Evolutionary conservation across 2,888 invertebrate species (phyloP), one percentile per base, ranked within the genome.

Genomic region (Agrypnus murinus): DNA sequence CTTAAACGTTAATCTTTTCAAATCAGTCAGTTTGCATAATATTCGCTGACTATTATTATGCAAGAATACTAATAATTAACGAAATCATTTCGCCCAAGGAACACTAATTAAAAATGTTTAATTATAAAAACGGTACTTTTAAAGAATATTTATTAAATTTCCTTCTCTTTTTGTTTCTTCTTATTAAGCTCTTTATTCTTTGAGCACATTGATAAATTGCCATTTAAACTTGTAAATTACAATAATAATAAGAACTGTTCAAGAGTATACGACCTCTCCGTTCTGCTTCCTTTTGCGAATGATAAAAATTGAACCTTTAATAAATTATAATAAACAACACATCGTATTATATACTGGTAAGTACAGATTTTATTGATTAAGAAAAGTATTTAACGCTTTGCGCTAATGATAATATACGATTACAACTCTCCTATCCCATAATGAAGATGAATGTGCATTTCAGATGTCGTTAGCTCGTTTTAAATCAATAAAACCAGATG

Each of bases 401-500:
- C 58, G 25, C 58, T 58, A 58, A 58, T 58, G 43, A 58, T 58
- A 58, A 58, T 58, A 58, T 58, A 58, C 43, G 43, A 58, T 58
- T 40, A 58, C 58, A 58, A 58, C 17, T 58, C 15, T 19, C n/a
- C 25, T 38, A 58, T 1, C 12, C 17, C 43, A 43, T 58, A 58
- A 58, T 58, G 58, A 58, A 58, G 58, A 58, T 31, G 58, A 58
- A 58, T 58, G 43, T 36, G 55, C 58, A 31, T 58, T 43, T 58
- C 31, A 31, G 43, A 38, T 43, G 58, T 31, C 25, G 40, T 25
- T 58, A 15, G 36, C 55, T 55, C 36, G 55, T 55, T 55, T 25
- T 55, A 55, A 64, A 64, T 64, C 64, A 64, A 64, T 64, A 64
- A 53, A 64, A 53, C 40, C 40, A 64, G 64, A 64, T 64, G 53